Base-by-base conservation (phyloP, 2,888 invertebrate species). In the Macroteleia sp. region DNA sequence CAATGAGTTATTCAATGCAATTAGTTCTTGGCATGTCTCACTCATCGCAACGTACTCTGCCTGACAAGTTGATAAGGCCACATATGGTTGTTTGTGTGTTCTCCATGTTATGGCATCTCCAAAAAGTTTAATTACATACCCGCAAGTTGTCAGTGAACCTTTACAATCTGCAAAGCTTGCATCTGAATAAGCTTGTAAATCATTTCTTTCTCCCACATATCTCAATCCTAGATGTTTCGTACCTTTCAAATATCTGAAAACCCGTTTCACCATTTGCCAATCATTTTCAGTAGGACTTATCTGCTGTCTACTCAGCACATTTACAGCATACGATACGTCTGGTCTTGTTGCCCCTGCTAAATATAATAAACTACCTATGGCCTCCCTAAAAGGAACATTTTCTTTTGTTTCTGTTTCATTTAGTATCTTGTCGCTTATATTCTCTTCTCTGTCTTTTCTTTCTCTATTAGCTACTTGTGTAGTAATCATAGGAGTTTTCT, bases 111-210 rank as follows among this genome's bases (percentile, higher is more conserved):
- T 57, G 19, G 28, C 25, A 41, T 82, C 78, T 12, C 78, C 75
- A 39, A 61, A 81, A 19, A 81, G 19, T 22, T 66, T 62, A 1
- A 79, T 77, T 25, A 77, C 12, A 16, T 67, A 77, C 14, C 81
- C 78, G 2, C 77, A 56, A 9, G 79, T 80, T 4, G 77, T 75
- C 34, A 44, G 70, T 4, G 76, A 62, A 20, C 74, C 61, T 8
- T 70, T 8, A 9, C 67, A 71, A 59, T 81, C 81, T 81, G 69
- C 69, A 39, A 82, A 83, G 41, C 80, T 81, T 16, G 81, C 59
- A 74, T 83, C 81, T 32, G 81, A 46, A 6, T 67, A 50, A 30
- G 78, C 81, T 73, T 81, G 59, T 44, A 82, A 52, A 1, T 59
- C 17, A 9, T 77, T 62, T 34, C 20, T 20, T n/a, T 64, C 22